These are phyloP conservation scores for Lasius fuliginosus DNA, from an alignment of 2,888 invertebrate species.

Conservation along the genomic window DNA sequence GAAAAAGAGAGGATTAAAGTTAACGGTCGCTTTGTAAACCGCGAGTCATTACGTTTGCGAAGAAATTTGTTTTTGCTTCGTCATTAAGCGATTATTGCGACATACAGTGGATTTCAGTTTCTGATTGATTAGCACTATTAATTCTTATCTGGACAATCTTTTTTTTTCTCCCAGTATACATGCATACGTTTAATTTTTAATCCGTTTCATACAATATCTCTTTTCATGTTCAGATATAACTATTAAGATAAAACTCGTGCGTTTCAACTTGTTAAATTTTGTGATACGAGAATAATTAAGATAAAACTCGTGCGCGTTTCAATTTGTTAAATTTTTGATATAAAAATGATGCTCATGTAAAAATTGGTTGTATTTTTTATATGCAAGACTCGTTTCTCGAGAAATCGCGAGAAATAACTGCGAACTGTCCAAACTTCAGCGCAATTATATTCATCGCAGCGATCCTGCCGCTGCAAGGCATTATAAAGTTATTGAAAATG, in stretches of 20 bases:
- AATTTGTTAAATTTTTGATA: slow-evolving; percentile 1
- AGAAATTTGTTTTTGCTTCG: slow-evolving; percentile 1
- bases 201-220: background rate
- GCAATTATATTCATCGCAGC: slow-evolving; percentile 40
- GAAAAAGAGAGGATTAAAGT: slow-evolving; percentile 15
- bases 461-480: slow-evolving; percentile 39
- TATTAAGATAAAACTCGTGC: background rate
- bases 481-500: slow-evolving; percentile 67
- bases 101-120: background rate
- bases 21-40: slow-evolving; percentile 7
- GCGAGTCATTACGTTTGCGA: slow-evolving; percentile 26
- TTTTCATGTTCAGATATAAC: background rate
- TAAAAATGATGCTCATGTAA: background rate
- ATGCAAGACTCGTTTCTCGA: slow-evolving; percentile 11
- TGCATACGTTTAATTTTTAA: background rate
- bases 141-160: background rate
- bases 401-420: slow-evolving; percentile 44
- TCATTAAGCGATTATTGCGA: background rate
- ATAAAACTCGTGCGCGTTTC: background rate
- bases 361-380: slow-evolving; percentile 21
- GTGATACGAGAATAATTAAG: background rate
- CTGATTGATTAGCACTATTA: background rate
- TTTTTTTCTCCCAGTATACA: background rate
- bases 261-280: slow-evolving; percentile 7
- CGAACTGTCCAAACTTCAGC: slow-evolving; percentile 45